These are phyloP conservation scores for Carcharodon carcharias DNA, from an alignment of 2,797 vertebrate species.

Conservation along the genomic window DNA sequence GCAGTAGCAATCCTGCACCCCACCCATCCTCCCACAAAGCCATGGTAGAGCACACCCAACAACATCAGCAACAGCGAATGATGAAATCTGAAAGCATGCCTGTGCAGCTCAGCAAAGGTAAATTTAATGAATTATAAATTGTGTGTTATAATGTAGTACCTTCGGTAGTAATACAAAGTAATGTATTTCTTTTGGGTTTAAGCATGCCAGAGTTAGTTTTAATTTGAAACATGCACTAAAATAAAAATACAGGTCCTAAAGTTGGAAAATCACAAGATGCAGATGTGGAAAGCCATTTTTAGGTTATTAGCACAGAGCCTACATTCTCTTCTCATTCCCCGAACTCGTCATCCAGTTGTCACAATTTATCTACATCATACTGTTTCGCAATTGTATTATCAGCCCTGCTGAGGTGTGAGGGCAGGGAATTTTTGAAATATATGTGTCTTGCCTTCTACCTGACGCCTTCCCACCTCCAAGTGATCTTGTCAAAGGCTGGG, in stretches of 20 bases:
- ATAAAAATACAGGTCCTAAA: background rate
- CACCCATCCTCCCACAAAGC: conserved; percentile 42
- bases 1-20: conserved; percentile 44
- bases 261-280: background rate
- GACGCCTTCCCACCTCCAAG: no score
- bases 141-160: background rate
- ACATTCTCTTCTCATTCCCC: background rate
- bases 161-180: background rate
- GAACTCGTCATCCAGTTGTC: background rate
- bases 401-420: background rate
- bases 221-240: background rate
- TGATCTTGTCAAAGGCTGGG: no score
- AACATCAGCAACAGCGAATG: conserved; percentile 72
- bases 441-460: no score
- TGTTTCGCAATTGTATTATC: background rate
- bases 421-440: no score
- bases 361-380: background rate
- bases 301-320: background rate
- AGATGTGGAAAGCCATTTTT: background rate
- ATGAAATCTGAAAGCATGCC: conserved; percentile 98
- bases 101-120: conserved; percentile 91
- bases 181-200: background rate
- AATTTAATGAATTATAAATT: conserved; percentile 25
- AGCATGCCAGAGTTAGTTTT: background rate
- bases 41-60: conserved; percentile 48